Conservation (phyloP, 2,888 invertebrate genomes). For the Dicyrtomina minuta region DNA sequence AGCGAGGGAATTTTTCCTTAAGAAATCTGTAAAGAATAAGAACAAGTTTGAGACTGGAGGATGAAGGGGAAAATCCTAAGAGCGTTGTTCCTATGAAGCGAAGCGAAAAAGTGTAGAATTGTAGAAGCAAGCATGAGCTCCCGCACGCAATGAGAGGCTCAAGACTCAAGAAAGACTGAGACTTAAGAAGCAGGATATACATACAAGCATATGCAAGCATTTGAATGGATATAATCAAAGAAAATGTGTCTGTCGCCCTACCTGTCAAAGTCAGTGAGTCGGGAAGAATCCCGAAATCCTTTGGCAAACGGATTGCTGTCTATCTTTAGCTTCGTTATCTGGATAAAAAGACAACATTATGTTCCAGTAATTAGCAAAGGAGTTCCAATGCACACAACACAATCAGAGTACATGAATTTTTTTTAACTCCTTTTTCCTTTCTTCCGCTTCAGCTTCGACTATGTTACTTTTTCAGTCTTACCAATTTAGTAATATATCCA, state of each 20-base stretch:
- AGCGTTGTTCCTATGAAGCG: too few relatives aligned
- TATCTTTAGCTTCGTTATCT: slow-evolving; percentile 98
- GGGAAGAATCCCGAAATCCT: slow-evolving; percentile 93
- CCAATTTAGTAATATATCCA: too few relatives aligned
- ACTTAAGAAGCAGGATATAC: neutral
- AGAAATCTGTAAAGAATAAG: too few relatives aligned
- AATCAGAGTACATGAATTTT: neutral
- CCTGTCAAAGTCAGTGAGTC: slow-evolving; percentile 91
- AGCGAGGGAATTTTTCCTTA: too few relatives aligned
- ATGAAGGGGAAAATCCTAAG: neutral
- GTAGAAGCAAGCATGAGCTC: neutral
- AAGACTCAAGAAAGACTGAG: too few relatives aligned
- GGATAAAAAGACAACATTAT: slow-evolving; percentile 58
- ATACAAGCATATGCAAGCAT: slow-evolving; percentile 6
- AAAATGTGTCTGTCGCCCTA: slow-evolving; percentile 56
- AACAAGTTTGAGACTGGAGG: neutral
- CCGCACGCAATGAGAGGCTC: too few relatives aligned
- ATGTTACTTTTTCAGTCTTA: too few relatives aligned
- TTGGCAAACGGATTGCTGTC: slow-evolving; percentile 99
- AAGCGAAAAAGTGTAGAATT: too few relatives aligned
- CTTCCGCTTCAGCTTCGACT: too few relatives aligned
- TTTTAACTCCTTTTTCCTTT: too few relatives aligned
- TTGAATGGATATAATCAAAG: slow-evolving; percentile 30
- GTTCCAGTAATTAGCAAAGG: slow-evolving; percentile 53
- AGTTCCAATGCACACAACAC: slow-evolving; percentile 7